Percentiles rank a stretch among this genome's conserved stretches.
phyloP scores from a whole-genome alignment of 2,888 invertebrate genomes.

The Oscheius myriophilus region DNA sequence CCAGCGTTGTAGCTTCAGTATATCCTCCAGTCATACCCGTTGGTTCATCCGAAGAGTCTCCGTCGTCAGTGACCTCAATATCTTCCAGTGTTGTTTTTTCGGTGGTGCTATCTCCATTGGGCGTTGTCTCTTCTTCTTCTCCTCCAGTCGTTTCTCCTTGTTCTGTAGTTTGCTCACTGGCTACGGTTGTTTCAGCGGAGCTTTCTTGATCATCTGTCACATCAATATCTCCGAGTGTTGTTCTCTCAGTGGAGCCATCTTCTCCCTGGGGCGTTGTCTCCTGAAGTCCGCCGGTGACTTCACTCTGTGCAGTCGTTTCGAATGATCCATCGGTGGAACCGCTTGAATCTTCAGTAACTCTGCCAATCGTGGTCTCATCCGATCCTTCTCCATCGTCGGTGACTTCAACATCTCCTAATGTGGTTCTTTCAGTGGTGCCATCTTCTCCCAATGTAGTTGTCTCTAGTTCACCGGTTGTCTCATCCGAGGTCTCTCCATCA shows the following conservation, averaged over 20 bases:
- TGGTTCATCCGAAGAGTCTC: background rate
- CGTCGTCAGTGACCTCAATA: background rate
- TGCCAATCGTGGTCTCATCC: too few species aligned
- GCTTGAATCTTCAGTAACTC: too few species aligned
- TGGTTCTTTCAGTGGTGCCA: background rate
- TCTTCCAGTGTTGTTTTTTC: background rate
- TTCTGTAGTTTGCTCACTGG: too few species aligned
- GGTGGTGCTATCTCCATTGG: background rate
- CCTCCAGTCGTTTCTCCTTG: too few species aligned
- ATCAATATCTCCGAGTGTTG: too few species aligned
- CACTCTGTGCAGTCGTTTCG: too few species aligned
- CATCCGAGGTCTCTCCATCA: too few species aligned
- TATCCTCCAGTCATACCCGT: background rate
- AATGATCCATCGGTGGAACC: too few species aligned
- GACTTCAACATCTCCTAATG: background rate
- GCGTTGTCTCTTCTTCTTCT: background rate
- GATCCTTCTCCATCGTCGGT: too few species aligned
- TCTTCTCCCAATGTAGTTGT: background rate
- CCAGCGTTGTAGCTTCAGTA: background rate
- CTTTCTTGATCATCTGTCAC: background rate
- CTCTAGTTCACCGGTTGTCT: background rate
- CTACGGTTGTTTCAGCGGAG: background rate
- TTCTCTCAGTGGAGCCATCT: background rate
- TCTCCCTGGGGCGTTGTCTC: background rate
- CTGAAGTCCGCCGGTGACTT: too few species aligned